Evolutionary conservation across 2,113 vertebrate genomes (phyloP).

Genomic region (Pseudorectes ferrugineus): DNA sequence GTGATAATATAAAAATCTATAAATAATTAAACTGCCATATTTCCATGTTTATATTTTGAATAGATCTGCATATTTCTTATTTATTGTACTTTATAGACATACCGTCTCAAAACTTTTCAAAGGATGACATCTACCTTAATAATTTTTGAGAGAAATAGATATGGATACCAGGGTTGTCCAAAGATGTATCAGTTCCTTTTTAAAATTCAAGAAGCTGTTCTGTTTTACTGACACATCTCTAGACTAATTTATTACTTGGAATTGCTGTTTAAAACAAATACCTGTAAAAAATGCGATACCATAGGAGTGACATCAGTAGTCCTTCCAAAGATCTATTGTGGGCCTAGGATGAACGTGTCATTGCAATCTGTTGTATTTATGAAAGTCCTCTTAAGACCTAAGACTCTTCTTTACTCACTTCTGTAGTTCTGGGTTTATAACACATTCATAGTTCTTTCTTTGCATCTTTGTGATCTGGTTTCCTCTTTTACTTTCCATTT

Average conservation of each 20-base stretch:
- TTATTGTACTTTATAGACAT: not conserved
- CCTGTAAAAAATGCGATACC: not conserved
- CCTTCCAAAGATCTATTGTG: not conserved
- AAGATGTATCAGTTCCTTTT: not conserved
- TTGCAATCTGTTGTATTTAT: not conserved
- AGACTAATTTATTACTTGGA: not conserved
- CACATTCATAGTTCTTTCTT: not conserved
- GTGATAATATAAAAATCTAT: not conserved
- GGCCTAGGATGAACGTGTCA: not conserved
- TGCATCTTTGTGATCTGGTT: not conserved
- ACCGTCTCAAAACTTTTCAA: not conserved
- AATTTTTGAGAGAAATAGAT: not conserved
- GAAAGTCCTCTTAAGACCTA: not conserved
- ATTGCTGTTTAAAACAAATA: not conserved
- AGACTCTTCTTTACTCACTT: not conserved
- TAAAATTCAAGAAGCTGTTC: not conserved
- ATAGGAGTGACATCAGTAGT: fast-evolving
- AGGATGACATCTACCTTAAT: not conserved
- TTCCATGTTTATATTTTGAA: not conserved
- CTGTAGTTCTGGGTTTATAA: not conserved
- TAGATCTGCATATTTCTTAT: not conserved
- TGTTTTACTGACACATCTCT: not conserved
- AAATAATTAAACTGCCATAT: not conserved
- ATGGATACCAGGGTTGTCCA: not conserved
- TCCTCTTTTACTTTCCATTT: not conserved